Evolutionary conservation across 1,140 invertebrate genomes (phyloP).

Genomic region (Trichomalopsis sarcophagae): DNA sequence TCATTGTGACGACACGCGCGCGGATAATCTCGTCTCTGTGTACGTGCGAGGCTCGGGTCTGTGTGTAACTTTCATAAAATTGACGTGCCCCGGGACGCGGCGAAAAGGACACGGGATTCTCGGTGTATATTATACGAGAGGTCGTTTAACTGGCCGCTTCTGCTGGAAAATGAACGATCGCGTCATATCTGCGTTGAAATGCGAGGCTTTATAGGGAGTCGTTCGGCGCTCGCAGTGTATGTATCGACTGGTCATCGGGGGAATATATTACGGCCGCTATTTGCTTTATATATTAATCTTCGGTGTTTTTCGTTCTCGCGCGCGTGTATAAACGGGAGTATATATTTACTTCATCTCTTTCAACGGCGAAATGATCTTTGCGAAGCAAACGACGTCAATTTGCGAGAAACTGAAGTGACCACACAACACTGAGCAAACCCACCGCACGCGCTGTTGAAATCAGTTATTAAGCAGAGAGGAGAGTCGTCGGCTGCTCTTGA

Average conservation of each 20-base stretch:
- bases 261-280: no score
- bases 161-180: neutral
- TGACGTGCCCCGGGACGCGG: neutral
- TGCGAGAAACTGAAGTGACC: neutral
- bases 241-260: no score
- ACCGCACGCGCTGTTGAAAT: neutral
- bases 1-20: conserved; percentile 22
- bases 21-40: neutral
- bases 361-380: neutral
- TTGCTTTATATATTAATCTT: neutral
- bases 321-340: neutral
- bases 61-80: conserved; percentile 10
- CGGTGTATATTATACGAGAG: neutral
- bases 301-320: neutral
- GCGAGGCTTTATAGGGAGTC: neutral
- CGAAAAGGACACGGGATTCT: neutral
- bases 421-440: neutral
- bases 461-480: neutral
- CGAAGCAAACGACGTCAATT: neutral
- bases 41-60: neutral
- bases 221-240: neutral
- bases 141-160: neutral
- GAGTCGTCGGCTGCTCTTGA: neutral
- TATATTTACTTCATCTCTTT: neutral
- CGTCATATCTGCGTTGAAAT: neutral